Evolutionary conservation across 2,888 invertebrate species (phyloP), one percentile per base, ranked within the genome.

Genomic region (Holacanthella duospinosa): DNA sequence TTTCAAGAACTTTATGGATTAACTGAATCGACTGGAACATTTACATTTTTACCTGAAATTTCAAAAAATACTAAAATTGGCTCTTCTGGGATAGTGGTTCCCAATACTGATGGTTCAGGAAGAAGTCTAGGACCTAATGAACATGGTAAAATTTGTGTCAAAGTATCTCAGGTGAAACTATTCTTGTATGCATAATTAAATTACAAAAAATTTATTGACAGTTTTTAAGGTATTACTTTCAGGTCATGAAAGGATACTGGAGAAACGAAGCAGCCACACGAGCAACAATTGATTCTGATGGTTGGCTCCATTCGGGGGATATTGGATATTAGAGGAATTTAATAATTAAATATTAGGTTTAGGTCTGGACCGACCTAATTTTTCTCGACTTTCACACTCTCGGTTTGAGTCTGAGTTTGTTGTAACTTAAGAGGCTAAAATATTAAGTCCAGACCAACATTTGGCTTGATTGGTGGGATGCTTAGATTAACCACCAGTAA

Each of bases 231-330:
- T n/a, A n/a, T n/a, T n/a, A n/a, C n/a, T n/a, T n/a, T n/a, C n/a
- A 84, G 85, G 79, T 88, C 1, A 90, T 89, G 87, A 83, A 84
- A 75, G 88, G 88, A 6, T 91, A 91, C 76, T 82, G 85, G 75
- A 86, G 88, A 72, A 87, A 89, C 75, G 84, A 84, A 66, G 78
- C 82, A 72, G 88, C 88, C 0, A 90, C 89, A 0, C 80, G 80
- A 53, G 85, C 86, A 71, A 86, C 85, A 0, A 78, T 89, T 6
- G 86, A 87, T 74, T 78, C 80, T 3, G 86, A 89, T 0, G 89
- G 89, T 16, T 91, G 89, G 89, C 78, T 90, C 19, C 86, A 86
- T 74, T 86, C 86, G 0, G 87, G 89, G 1, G 89, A 90, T 76
- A 84, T 89, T n/a, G 88, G 84, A 0, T 86, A 86, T 74, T 86